These are phyloP conservation scores for Barypeithes pellucidus DNA, from an alignment of 2,888 invertebrate species.

Conservation along the genomic window DNA sequence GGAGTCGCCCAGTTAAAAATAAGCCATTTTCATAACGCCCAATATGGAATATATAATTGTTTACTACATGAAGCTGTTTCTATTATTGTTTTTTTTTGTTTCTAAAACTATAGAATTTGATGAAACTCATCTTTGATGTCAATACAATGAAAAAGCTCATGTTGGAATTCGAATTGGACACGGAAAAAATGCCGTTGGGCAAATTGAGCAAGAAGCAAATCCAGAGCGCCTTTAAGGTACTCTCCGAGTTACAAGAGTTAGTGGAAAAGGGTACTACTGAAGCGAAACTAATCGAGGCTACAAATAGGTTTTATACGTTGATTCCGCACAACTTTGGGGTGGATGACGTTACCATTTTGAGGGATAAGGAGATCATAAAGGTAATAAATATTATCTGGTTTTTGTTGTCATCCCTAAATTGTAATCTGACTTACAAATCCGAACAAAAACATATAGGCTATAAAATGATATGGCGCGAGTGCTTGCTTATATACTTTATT, in stretches of 20 bases:
- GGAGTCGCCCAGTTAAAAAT: too few relatives aligned
- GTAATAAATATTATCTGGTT: constrained; percentile 59
- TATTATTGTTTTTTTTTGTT: too few relatives aligned
- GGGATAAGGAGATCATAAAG: constrained; percentile 83
- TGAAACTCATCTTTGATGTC: constrained; percentile 92
- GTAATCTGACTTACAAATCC: too few relatives aligned
- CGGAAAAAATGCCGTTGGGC: constrained; percentile 98
- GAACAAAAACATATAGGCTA: too few relatives aligned
- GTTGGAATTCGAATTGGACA: constrained; percentile 95
- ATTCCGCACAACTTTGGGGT: constrained; percentile 97
- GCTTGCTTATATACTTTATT: too few relatives aligned
- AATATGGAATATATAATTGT: too few relatives aligned
- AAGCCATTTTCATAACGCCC: too few relatives aligned
- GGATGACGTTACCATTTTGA: constrained; percentile 85
- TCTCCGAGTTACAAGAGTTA: constrained; percentile 80
- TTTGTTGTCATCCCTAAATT: too few relatives aligned
- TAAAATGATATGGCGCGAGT: too few relatives aligned
- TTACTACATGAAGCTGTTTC: too few relatives aligned
- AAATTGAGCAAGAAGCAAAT: constrained; percentile 95
- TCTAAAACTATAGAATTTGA: constrained; percentile 73
- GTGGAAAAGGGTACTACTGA: constrained; percentile 59
- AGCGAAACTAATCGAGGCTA: constrained; percentile 83
- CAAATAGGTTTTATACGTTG: constrained; percentile 95
- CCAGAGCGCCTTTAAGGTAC: constrained; percentile 86
- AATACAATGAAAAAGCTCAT: constrained; percentile 93